These are phyloP conservation scores for Nemapogon koenigi DNA, from an alignment of 2,888 invertebrate species.

Conservation along the genomic window DNA sequence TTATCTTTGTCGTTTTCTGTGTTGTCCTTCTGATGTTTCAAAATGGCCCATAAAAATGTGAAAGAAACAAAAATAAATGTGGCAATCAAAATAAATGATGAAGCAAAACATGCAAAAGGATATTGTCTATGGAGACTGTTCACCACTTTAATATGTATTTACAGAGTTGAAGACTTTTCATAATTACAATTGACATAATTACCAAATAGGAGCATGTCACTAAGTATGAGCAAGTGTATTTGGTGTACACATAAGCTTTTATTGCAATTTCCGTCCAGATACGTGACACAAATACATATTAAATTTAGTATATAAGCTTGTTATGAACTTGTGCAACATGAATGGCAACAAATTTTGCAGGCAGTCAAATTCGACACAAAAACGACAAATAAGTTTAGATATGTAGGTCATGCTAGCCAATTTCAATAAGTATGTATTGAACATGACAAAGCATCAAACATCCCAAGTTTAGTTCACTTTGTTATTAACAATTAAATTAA, in stretches of 20 bases:
- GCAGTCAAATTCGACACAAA: too few species aligned
- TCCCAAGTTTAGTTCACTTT: too few species aligned
- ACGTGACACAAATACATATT: too few species aligned
- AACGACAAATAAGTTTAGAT: too few species aligned
- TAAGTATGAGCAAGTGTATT: constrained; percentile 7
- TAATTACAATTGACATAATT: not conserved
- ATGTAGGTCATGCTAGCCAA: too few species aligned
- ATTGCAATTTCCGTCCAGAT: constrained; percentile 1
- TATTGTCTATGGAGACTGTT: not conserved
- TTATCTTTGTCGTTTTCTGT: constrained; percentile 33
- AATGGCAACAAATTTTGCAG: too few species aligned
- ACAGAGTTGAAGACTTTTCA: not conserved
- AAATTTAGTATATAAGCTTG: too few species aligned
- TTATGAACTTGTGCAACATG: too few species aligned
- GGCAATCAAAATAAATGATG: constrained; percentile 10
- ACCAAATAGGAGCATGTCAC: too few species aligned
- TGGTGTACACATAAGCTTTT: not conserved
- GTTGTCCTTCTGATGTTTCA: constrained; percentile 44
- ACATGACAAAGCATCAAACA: too few species aligned
- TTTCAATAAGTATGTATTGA: too few species aligned
- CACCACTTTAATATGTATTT: constrained; percentile 8
- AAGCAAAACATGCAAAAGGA: constrained; percentile 4
- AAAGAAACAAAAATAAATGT: constrained; percentile 35
- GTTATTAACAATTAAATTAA: too few species aligned
- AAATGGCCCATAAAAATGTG: constrained; percentile 51